Conservation (phyloP, 1,140 invertebrate genomes). For the Nylanderia fulva region DNA sequence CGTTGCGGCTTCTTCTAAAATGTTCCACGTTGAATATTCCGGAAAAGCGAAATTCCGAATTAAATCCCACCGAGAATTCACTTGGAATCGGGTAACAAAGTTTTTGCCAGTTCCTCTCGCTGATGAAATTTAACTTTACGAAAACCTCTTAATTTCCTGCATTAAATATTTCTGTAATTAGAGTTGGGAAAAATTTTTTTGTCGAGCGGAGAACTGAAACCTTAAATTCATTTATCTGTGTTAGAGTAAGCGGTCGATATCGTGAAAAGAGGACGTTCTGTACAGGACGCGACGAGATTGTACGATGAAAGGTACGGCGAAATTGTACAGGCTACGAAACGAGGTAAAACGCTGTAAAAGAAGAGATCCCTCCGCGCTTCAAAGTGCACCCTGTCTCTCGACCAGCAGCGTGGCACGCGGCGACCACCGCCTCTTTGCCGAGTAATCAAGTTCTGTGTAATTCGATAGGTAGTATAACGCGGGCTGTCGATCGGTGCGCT, state of each 20-base stretch:
- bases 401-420: conserved; percentile 59
- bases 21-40: not conserved
- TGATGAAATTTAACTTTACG: not conserved
- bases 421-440: conserved; percentile 57
- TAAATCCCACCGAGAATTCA: conserved; percentile 10
- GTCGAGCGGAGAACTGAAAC: not conserved
- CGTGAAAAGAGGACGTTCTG: not conserved
- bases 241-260: conserved; percentile 17
- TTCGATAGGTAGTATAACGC: conserved; percentile 65
- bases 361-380: conserved; percentile 78
- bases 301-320: not conserved
- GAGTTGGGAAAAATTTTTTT: not conserved
- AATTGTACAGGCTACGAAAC: conserved; percentile 11
- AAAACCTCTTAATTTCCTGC: not conserved
- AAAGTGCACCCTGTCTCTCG: conserved; percentile 69
- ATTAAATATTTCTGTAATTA: conserved; percentile 42
- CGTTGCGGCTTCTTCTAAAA: not conserved
- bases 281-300: too few relatives aligned
- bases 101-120: not conserved
- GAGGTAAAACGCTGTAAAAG: conserved; percentile 70
- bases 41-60: conserved; percentile 44
- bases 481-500: conserved; percentile 57
- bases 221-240: not conserved
- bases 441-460: conserved; percentile 71
- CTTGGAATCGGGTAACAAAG: conserved; percentile 1